Base-by-base conservation (phyloP, 2,888 invertebrate genomes). In the Apamea monoglypha region DNA sequence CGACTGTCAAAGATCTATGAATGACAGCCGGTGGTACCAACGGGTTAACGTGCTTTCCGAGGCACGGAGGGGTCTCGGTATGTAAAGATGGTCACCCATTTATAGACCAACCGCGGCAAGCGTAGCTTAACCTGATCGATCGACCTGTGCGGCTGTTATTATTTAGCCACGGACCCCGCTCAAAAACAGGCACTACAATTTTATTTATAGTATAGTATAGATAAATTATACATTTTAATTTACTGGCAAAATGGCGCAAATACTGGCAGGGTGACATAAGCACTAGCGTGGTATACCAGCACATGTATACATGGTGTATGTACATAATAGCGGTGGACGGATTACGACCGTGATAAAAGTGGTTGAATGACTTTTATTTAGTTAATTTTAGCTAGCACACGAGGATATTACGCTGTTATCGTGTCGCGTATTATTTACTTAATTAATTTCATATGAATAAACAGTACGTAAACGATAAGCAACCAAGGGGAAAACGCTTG, bases 341-440 rank as follows among this genome's bases (percentile, higher is more conserved):
- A 64, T 53, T 32, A 10, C 7, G 21, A 36, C 4, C 18, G 7
- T 56, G 53, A 47, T 59, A 59, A 40, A 40, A 25, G 25, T 69
- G 7, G 69, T 61, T 80, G 50, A 61, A 61, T 53, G n/a, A 32
- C 32, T 63, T 70, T 40, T 40, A 47, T 12, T 25, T 14, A 50
- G n/a, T 25, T 78, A 29, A n/a, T 67, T 67, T 25, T 14, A 47
- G 16, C 50, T 1, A 36, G 4, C 32, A 29, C 21, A 79, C 59
- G 29, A 50, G 14, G 36, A 50, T 50, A 21, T 59, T 50, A 68
- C 25, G 16, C 12, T 29, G n/a, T 12, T 47, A 32, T 44, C 64
- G 21, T 56, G n/a, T 78, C 14, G 12, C n/a, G 36, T 56, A 47
- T 47, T 47, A 56, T 47, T 56, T 78, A 78, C 66, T 66, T 14